Evolutionary conservation across 2,888 invertebrate species (phyloP).

Genomic region (Heliothis peltigera): DNA sequence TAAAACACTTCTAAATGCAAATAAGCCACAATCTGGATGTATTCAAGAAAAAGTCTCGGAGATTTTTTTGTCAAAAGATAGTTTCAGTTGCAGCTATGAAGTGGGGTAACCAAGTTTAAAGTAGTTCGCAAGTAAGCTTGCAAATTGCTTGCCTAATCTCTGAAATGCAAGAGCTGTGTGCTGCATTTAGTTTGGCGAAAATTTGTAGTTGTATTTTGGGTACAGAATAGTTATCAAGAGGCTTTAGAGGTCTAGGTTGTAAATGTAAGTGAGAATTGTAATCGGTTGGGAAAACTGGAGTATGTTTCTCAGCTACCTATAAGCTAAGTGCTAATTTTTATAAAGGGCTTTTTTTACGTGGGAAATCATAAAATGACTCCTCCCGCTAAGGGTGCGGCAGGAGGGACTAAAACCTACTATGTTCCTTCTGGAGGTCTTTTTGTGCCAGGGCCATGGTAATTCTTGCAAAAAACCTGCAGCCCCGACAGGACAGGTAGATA

Average conservation of each 20-base stretch:
- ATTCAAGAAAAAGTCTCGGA: conserved; percentile 57
- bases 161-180: not conserved
- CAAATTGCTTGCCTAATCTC: conserved; percentile 26
- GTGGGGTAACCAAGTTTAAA: conserved; percentile 17
- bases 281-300: not conserved
- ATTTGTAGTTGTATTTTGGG: not conserved
- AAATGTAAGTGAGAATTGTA: not conserved
- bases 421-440: no score
- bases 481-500: no score
- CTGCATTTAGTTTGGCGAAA: not conserved
- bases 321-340: no score
- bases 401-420: no score
- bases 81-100: conserved; percentile 26
- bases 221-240: not conserved
- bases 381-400: no score
- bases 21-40: conserved; percentile 64
- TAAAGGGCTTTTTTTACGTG: no score
- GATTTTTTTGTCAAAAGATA: conserved; percentile 49
- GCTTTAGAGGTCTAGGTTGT: not conserved
- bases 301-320: not conserved
- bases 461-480: no score
- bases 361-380: no score
- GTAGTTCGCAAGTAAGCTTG: conserved; percentile 20
- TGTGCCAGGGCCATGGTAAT: no score
- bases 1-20: conserved; percentile 66